Percentiles rank a stretch among this genome's conserved stretches.
phyloP scores from a whole-genome alignment of 2,113 vertebrate genomes.

The Potamarius usumacintae region DNA sequence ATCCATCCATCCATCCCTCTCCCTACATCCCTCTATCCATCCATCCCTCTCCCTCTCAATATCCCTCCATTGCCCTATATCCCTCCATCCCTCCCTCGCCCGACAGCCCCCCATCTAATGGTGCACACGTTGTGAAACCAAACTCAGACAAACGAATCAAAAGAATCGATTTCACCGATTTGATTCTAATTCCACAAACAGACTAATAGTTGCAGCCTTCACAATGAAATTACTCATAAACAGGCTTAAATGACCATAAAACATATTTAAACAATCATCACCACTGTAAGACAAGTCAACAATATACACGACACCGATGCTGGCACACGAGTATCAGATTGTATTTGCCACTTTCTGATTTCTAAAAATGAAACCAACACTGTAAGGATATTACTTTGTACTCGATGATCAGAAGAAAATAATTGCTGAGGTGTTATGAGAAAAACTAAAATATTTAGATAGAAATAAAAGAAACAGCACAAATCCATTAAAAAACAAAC shows the following conservation, averaged over 20 bases:
- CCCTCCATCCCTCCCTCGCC: no score
- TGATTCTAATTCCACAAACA: neutral
- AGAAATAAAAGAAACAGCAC: neutral
- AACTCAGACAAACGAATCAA: neutral
- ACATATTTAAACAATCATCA: no score
- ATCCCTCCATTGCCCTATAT: no score
- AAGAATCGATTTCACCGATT: neutral
- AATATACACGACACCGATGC: neutral
- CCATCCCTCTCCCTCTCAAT: no score
- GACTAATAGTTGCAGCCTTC: neutral
- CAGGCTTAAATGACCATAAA: no score
- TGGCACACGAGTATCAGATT: no score
- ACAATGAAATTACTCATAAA: neutral
- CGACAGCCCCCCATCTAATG: no score
- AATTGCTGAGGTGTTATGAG: neutral
- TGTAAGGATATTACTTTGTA: no score
- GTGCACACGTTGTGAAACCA: neutral
- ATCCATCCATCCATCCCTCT: no score
- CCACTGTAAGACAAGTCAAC: neutral
- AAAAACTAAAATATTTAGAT: neutral
- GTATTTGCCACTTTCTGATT: no score
- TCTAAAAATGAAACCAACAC: no score
- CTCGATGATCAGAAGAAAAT: neutral
- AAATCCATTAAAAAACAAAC: neutral
- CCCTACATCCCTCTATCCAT: no score